Percentiles rank a stretch among this genome's conserved stretches.
phyloP scores from a whole-genome alignment of 2,888 invertebrate species.

The Gymnosoma rotundatum region DNA sequence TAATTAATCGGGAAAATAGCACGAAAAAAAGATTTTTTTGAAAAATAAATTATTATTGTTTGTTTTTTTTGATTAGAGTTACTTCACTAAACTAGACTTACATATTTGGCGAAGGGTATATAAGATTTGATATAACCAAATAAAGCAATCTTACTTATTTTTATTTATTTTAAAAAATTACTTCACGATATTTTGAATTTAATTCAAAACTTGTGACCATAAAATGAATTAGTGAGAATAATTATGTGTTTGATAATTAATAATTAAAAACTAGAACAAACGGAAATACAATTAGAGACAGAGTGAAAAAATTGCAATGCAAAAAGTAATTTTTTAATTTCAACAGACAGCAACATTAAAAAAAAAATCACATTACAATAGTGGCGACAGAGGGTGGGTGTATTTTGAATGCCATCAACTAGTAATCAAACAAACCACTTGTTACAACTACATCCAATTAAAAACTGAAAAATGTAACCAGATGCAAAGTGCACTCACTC shows the following conservation, averaged over 20 bases:
- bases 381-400: conserved; percentile 48
- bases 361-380: conserved; percentile 21
- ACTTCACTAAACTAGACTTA: too few relatives aligned
- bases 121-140: too few relatives aligned
- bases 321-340: conserved; percentile 13
- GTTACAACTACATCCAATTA: conserved; percentile 10
- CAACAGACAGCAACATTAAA: neutral
- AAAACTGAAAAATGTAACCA: conserved; percentile 31
- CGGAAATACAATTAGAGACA: conserved; percentile 66
- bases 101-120: too few relatives aligned
- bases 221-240: conserved; percentile 49
- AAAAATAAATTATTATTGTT: too few relatives aligned
- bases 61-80: too few relatives aligned
- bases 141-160: too few relatives aligned
- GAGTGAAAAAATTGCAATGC: conserved; percentile 31
- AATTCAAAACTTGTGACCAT: conserved; percentile 39
- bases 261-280: conserved; percentile 70
- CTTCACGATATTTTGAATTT: neutral
- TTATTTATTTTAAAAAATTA: too few relatives aligned
- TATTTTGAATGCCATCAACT: conserved; percentile 43
- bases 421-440: conserved; percentile 25
- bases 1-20: too few relatives aligned
- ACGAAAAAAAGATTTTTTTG: too few relatives aligned
- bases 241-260: conserved; percentile 66
- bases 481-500: conserved; percentile 53